A percentile compares a stretch with the other conserved stretches of the same genome.
These are phyloP conservation scores for Mamestra configurata DNA, from an alignment of 1,140 invertebrate genomes.

Conservation along the genomic window DNA sequence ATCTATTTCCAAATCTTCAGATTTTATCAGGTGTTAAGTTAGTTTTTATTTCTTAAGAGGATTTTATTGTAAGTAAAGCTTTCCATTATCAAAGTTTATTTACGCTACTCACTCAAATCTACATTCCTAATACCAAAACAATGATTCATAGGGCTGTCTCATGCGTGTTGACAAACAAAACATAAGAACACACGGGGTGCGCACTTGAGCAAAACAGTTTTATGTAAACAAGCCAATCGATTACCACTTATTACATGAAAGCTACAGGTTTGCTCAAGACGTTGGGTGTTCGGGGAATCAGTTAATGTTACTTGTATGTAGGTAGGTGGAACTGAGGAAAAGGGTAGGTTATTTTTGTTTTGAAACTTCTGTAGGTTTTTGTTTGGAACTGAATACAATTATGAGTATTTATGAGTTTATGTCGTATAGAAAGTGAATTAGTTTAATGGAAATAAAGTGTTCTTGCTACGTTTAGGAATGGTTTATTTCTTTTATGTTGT, in stretches of 20 bases:
- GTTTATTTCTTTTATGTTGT: no score
- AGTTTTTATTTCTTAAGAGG: no score
- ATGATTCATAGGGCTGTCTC: slow-evolving; percentile 5
- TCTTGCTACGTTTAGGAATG: no score
- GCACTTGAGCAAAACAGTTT: slow-evolving; percentile 23
- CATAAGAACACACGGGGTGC: slow-evolving; percentile 1
- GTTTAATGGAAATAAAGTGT: background rate
- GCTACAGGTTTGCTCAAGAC: slow-evolving; percentile 5
- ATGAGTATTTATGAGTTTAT: background rate
- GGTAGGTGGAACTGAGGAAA: background rate
- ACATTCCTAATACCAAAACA: background rate
- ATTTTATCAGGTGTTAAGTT: no score
- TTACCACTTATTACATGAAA: background rate
- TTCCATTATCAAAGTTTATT: no score
- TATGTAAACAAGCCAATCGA: slow-evolving; percentile 26
- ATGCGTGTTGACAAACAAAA: slow-evolving; percentile 13
- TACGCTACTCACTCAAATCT: slow-evolving; percentile 9
- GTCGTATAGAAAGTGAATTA: background rate
- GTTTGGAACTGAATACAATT: background rate
- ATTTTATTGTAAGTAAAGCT: no score
- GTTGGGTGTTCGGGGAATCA: background rate
- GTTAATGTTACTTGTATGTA: background rate
- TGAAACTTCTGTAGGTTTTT: background rate
- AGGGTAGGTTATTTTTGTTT: background rate
- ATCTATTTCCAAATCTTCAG: no score